Evolutionary conservation across 2,797 vertebrate genomes (phyloP).

Genomic region (Sebastes wilsoni): DNA sequence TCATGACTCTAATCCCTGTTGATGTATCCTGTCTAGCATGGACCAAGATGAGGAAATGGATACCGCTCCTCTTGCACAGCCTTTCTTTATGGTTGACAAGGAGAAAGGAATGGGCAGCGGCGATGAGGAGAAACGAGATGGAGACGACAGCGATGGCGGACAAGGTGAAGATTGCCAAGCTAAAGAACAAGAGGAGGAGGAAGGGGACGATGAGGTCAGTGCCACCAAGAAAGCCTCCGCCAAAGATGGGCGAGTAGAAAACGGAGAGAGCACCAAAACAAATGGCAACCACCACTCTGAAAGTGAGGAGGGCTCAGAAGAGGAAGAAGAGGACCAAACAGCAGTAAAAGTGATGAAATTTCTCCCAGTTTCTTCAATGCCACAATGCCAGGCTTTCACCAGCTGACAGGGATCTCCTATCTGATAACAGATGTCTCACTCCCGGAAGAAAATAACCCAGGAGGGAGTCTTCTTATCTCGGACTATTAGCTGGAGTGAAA

Average conservation of each 20-base stretch:
- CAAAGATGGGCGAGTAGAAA: not conserved
- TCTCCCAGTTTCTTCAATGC: constrained; percentile 14
- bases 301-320: constrained; percentile 72
- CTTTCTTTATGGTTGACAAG: constrained; percentile 65
- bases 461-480: not conserved
- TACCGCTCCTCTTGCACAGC: constrained; percentile 52
- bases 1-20: not conserved
- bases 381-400: constrained; percentile 24
- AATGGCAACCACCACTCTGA: constrained; percentile 40
- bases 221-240: constrained; percentile 54
- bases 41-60: constrained; percentile 80
- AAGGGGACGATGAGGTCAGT: constrained; percentile 61
- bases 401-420: constrained; percentile 64
- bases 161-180: constrained; percentile 39
- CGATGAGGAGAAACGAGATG: not conserved
- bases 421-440: not conserved
- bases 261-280: not conserved
- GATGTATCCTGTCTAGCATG: constrained; percentile 49
- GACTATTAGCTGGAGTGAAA: constrained; percentile 4
- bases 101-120: constrained; percentile 2
- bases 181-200: constrained; percentile 40
- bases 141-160: constrained; percentile 16
- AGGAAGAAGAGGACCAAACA: constrained; percentile 54
- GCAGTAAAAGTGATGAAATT: not conserved
- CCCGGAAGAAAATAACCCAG: not conserved